Evolutionary conservation across 1,140 invertebrate genomes (phyloP).

Genomic region (Antheraea pernyi): DNA sequence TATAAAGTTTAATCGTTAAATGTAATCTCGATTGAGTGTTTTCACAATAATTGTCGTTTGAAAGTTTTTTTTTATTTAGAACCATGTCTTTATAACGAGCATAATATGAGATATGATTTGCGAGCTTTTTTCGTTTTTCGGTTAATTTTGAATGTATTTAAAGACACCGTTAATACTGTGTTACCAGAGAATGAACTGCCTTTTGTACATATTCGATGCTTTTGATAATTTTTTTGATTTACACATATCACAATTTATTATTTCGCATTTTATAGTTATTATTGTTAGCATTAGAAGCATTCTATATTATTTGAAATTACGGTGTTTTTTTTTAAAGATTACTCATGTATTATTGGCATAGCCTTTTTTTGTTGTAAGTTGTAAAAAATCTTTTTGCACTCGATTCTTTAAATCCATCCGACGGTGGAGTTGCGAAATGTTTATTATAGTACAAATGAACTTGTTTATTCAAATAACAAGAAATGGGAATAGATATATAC

Average conservation of each 20-base stretch:
- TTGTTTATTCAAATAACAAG: slow-evolving; percentile 40
- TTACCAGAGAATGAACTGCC: slow-evolving; percentile 43
- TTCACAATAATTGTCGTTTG: too few relatives aligned
- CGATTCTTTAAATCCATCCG: not conserved
- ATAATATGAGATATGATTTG: not conserved
- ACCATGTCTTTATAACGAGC: not conserved
- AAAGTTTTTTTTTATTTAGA: too few relatives aligned
- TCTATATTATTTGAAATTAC: slow-evolving; percentile 25
- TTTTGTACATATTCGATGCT: slow-evolving; percentile 60
- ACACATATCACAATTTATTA: slow-evolving; percentile 47
- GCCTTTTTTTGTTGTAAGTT: slow-evolving; percentile 46
- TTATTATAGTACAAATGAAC: slow-evolving; percentile 76
- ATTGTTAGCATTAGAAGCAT: slow-evolving; percentile 31
- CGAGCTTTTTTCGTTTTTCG: not conserved
- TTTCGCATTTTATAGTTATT: slow-evolving; percentile 45
- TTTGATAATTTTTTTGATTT: slow-evolving; percentile 39
- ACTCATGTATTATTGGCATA: slow-evolving; percentile 55
- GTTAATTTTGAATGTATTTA: not conserved
- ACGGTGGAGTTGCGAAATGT: slow-evolving; percentile 19
- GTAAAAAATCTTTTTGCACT: not conserved
- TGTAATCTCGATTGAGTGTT: not conserved
- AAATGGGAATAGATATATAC: slow-evolving; percentile 2
- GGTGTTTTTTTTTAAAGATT: slow-evolving; percentile 45
- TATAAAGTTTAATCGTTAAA: slow-evolving; percentile 37
- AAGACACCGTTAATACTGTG: slow-evolving; percentile 23